phyloP scores from a whole-genome alignment of 1,140 invertebrate species.

The Diachasmimorpha longicaudata region DNA sequence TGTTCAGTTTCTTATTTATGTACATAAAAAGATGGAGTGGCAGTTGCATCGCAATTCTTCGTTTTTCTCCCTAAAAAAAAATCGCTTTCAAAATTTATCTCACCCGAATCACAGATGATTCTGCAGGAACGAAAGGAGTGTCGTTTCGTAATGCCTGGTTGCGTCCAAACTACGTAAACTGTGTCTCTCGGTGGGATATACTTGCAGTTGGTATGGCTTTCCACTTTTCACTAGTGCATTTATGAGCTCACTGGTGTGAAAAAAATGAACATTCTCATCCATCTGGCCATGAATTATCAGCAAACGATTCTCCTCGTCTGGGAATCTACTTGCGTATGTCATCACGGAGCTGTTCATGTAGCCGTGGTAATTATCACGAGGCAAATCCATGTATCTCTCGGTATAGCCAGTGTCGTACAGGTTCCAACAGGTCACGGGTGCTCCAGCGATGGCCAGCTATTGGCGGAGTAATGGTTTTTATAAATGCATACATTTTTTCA shows the following conservation, averaged over 20 bases:
- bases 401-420: constrained; percentile 96
- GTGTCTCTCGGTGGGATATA: constrained; percentile 95
- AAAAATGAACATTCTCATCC: constrained; percentile 99
- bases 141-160: constrained; percentile 96
- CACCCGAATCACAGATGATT: constrained; percentile 67
- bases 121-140: constrained; percentile 89
- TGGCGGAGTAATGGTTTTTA: background rate
- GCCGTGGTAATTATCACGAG: constrained; percentile 78
- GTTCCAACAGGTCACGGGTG: constrained; percentile 96
- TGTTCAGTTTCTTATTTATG: background rate
- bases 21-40: constrained; percentile 4
- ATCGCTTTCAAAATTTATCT: background rate
- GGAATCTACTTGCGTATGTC: constrained; percentile 83
- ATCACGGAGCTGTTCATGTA: constrained; percentile 82
- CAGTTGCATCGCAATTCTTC: background rate
- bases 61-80: background rate
- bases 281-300: constrained; percentile 98
- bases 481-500: background rate
- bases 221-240: constrained; percentile 88
- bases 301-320: constrained; percentile 90
- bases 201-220: constrained; percentile 89
- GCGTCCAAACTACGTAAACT: constrained; percentile 90
- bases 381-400: constrained; percentile 95
- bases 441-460: constrained; percentile 86
- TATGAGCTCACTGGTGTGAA: constrained; percentile 91